Evolutionary conservation across 2,113 vertebrate species (phyloP).

Genomic region (Anarrhichthys ocellatus): DNA sequence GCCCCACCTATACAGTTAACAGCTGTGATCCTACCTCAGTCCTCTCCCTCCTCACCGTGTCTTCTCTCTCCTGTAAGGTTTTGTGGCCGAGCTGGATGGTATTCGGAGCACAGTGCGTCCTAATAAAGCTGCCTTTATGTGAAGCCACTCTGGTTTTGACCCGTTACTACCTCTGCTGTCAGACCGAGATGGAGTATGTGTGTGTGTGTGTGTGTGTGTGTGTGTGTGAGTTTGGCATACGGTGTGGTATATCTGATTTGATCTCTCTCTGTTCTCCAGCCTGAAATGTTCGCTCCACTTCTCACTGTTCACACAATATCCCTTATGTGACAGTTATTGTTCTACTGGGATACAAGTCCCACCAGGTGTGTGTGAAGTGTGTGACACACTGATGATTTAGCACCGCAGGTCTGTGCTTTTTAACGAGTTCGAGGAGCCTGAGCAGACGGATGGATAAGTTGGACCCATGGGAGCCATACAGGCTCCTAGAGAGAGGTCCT

Average conservation of each 20-base stretch:
- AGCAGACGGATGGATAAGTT: conserved; percentile 63
- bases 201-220: conserved; percentile 16
- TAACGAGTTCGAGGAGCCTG: conserved; percentile 72
- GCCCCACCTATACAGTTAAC: conserved; percentile 10
- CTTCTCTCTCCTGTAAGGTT: conserved; percentile 24
- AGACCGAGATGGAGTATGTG: conserved; percentile 41
- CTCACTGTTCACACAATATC: conserved; percentile 42
- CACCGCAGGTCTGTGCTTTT: conserved; percentile 58
- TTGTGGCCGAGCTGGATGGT: conserved; percentile 40
- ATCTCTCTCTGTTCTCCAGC: conserved; percentile 36
- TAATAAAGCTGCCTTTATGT: conserved; percentile 69
- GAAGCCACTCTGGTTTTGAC: conserved; percentile 55
- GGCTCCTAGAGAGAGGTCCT: conserved; percentile 51
- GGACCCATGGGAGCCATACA: conserved; percentile 69
- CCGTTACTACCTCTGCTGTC: conserved; percentile 50
- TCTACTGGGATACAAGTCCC: conserved; percentile 63
- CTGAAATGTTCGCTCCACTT: conserved; percentile 42
- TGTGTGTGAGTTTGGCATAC: conserved; percentile 16
- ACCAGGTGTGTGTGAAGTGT: conserved; percentile 76
- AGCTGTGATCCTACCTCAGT: conserved; percentile 28
- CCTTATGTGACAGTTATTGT: conserved; percentile 73
- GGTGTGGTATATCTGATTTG: conserved; percentile 37
- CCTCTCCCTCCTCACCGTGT: conserved; percentile 5
- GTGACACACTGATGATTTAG: conserved; percentile 75
- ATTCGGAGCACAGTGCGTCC: conserved; percentile 41